Evolutionary conservation across 2,113 vertebrate species (phyloP).

Genomic region (Entosphenus tridentatus): DNA sequence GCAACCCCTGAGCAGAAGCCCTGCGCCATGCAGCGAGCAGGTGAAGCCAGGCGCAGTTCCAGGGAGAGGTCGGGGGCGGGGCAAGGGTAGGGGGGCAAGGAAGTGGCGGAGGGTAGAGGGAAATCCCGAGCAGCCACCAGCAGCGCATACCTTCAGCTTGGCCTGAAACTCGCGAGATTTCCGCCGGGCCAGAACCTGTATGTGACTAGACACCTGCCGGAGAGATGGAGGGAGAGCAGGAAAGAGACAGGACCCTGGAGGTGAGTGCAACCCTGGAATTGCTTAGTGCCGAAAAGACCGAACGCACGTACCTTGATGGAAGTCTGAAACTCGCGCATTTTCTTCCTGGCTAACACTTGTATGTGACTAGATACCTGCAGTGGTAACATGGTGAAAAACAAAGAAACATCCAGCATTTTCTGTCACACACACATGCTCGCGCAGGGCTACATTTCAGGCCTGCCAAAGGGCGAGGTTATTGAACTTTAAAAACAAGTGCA

Average conservation of each 20-base stretch:
- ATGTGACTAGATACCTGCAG: constrained; percentile 99
- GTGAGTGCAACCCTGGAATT: constrained; percentile 3
- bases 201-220: constrained; percentile 99
- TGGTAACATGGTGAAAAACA: constrained; percentile 91
- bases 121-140: constrained; percentile 15
- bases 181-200: constrained; percentile 99
- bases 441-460: constrained; percentile 1
- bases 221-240: constrained; percentile 3
- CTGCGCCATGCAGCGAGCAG: too few relatives aligned
- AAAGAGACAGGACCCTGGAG: constrained; percentile 5
- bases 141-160: constrained; percentile 99
- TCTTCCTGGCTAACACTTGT: constrained; percentile 31
- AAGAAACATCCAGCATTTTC: constrained; percentile 98
- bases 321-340: constrained; percentile 4
- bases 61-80: constrained; percentile 2
- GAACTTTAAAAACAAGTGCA: background rate
- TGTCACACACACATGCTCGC: background rate
- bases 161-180: constrained; percentile 99
- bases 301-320: constrained; percentile 7
- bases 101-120: background rate
- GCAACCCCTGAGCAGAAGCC: too few relatives aligned
- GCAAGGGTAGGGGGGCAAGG: background rate
- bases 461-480: background rate
- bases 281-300: background rate
- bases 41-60: too few relatives aligned